phyloP scores from a whole-genome alignment of 2,113 vertebrate genomes.

The Blennius ocellaris region DNA sequence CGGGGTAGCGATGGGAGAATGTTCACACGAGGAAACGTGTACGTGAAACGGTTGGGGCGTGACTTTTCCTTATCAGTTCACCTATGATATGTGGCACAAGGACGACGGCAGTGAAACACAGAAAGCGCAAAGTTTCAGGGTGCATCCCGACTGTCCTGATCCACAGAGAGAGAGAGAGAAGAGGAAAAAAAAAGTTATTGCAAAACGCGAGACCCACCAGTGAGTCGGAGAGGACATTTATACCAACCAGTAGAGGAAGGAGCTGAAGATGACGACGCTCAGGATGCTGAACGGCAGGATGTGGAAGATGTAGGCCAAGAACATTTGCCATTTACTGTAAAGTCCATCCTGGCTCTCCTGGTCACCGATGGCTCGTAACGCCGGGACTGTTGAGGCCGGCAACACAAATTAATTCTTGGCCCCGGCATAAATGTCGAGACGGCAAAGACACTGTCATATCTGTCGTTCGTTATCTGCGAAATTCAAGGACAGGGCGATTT shows the following conservation, averaged over 20 bases:
- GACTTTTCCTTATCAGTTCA: slow-evolving; percentile 65
- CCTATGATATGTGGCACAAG: slow-evolving; percentile 89
- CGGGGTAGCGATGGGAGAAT: not conserved
- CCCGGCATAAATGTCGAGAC: too few relatives aligned
- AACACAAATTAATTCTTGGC: too few relatives aligned
- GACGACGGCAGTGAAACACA: slow-evolving; percentile 89
- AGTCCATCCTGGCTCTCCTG: slow-evolving; percentile 95
- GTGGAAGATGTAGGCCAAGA: slow-evolving; percentile 92
- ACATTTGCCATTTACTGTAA: slow-evolving; percentile 96
- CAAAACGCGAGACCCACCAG: not conserved
- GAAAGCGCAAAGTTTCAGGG: slow-evolving; percentile 88
- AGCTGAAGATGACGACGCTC: slow-evolving; percentile 87
- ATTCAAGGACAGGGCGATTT: slow-evolving; percentile 53
- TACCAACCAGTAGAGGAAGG: slow-evolving; percentile 93
- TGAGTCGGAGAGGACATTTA: not conserved
- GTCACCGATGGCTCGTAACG: slow-evolving; percentile 90
- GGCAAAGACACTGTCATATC: not conserved
- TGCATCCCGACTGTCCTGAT: slow-evolving; percentile 89
- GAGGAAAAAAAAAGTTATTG: not conserved
- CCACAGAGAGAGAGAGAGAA: not conserved
- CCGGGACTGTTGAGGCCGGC: slow-evolving; percentile 83
- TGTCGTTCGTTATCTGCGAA: slow-evolving; percentile 32
- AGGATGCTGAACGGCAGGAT: slow-evolving; percentile 92
- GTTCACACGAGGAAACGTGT: not conserved
- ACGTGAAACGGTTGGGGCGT: not conserved